phyloP scores from a whole-genome alignment of 2,888 invertebrate genomes.

The Hartigia nigra region DNA sequence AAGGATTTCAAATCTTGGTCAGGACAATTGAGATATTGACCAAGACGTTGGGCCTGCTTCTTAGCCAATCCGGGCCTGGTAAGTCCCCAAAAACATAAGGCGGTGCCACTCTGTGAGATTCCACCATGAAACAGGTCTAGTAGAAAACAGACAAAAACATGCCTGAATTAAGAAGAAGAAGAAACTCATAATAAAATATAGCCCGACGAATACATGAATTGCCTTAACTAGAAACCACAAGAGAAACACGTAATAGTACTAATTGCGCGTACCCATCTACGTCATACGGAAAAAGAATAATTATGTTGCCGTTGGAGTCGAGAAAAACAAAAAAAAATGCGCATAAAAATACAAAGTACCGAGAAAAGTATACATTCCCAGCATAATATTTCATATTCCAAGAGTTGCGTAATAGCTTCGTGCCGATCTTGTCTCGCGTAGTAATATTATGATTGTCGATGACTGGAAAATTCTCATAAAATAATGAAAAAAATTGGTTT shows the following conservation, averaged over 20 bases:
- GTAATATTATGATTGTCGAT: background rate
- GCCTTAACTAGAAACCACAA: background rate
- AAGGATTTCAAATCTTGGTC: constrained; percentile 67
- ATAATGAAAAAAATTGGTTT: too few species aligned
- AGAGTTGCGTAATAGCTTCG: background rate
- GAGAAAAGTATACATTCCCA: background rate
- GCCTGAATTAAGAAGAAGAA: background rate
- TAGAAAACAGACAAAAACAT: constrained; percentile 1
- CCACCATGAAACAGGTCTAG: constrained; percentile 77
- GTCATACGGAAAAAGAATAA: background rate
- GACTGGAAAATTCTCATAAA: background rate
- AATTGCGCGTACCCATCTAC: background rate
- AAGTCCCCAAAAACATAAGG: constrained; percentile 76
- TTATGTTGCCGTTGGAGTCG: background rate
- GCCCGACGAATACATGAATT: too few species aligned
- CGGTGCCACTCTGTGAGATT: constrained; percentile 81
- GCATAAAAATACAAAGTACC: background rate
- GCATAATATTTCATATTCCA: background rate
- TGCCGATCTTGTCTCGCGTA: background rate
- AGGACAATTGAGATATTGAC: constrained; percentile 73
- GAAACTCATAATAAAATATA: background rate
- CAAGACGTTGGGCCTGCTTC: constrained; percentile 72
- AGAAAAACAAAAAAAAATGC: background rate
- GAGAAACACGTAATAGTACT: background rate
- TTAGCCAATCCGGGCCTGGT: constrained; percentile 72